These are phyloP conservation scores for Drosophila tsacasi DNA, from an alignment of 1,140 invertebrate genomes.

Conservation along the genomic window DNA sequence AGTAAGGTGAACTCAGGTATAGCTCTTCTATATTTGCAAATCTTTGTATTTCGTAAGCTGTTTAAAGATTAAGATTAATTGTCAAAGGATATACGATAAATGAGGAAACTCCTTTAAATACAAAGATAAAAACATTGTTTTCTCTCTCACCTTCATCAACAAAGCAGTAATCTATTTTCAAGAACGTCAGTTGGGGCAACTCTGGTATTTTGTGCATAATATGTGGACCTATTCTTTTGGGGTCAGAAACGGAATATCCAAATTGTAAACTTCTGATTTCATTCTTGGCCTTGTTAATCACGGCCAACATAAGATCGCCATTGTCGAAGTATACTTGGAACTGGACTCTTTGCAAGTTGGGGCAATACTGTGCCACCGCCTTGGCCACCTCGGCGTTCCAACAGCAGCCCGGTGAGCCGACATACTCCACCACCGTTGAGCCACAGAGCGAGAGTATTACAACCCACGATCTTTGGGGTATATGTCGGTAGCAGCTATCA, in stretches of 20 bases:
- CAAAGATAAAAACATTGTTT: no score
- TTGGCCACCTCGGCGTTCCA: neutral
- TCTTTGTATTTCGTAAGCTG: slow-evolving; percentile 3
- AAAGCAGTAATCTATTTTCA: neutral
- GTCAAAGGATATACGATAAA: no score
- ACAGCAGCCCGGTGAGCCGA: no score
- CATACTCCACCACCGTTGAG: neutral
- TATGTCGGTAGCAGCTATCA: neutral
- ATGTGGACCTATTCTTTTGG: neutral
- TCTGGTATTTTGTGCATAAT: neutral
- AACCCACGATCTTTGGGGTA: neutral
- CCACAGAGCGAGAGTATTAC: neutral
- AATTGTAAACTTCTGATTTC: neutral
- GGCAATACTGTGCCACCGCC: neutral
- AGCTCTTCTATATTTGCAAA: neutral
- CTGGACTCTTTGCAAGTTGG: neutral
- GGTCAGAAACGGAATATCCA: neutral
- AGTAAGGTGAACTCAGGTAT: neutral
- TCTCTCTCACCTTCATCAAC: slow-evolving; percentile 2
- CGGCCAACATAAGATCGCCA: neutral
- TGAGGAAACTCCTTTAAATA: no score
- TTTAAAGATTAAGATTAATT: neutral
- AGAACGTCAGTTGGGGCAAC: neutral
- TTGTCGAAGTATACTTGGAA: neutral
- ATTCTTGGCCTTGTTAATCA: neutral